Percentiles rank a stretch among this genome's conserved stretches.
Evolutionary conservation across 2,113 vertebrate genomes (phyloP).

Genomic region (Tragelaphus scriptus): DNA sequence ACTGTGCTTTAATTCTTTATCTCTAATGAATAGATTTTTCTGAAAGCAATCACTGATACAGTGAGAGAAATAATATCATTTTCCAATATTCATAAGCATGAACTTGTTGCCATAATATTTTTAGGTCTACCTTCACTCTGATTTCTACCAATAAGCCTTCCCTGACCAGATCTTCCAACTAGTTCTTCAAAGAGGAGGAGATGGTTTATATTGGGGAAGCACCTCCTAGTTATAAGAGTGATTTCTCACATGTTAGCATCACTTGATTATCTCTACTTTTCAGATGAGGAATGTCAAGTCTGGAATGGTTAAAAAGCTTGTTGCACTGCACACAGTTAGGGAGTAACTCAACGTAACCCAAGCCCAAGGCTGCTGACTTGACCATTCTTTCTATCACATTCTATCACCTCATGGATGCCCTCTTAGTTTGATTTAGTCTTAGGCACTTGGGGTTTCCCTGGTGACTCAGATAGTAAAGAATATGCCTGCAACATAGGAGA

Average conservation of each 20-base stretch:
- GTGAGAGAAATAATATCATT: not conserved
- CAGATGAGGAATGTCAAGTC: not conserved
- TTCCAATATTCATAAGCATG: not conserved
- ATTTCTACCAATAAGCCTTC: not conserved
- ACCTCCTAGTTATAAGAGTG: not conserved
- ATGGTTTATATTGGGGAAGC: not conserved
- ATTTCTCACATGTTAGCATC: not conserved
- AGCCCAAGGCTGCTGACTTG: not conserved
- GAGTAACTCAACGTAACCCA: not conserved
- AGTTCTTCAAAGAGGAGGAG: not conserved
- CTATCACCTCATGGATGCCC: no score
- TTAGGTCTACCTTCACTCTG: not conserved
- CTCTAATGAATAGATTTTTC: not conserved
- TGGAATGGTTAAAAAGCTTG: not conserved
- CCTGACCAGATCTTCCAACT: not conserved
- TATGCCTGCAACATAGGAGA: not conserved
- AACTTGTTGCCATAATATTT: not conserved
- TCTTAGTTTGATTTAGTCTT: not conserved
- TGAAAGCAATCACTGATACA: not conserved
- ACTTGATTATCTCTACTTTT: not conserved
- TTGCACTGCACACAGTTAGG: not conserved
- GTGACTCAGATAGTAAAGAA: not conserved
- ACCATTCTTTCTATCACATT: not conserved
- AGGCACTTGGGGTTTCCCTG: not conserved
- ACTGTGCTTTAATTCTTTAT: not conserved